Evolutionary conservation across 2,113 vertebrate genomes (phyloP).

Genomic region (Indicator indicator): DNA sequence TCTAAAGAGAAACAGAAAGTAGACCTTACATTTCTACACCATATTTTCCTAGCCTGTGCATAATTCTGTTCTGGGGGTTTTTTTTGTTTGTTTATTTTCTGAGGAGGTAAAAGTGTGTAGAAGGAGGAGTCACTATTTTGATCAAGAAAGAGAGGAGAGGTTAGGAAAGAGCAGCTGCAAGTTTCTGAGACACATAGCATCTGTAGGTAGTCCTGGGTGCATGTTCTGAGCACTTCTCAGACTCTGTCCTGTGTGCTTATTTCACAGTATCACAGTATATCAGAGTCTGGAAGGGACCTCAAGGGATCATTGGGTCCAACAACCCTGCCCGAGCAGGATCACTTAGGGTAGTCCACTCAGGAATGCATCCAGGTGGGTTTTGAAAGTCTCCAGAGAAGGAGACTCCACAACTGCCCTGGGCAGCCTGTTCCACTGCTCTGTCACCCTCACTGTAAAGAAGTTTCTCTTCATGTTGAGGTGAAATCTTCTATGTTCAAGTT

Average conservation of each 20-base stretch:
- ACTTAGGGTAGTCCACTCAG: no score
- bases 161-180: neutral
- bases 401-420: no score
- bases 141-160: neutral
- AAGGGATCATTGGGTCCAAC: no score
- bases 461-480: no score
- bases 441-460: no score
- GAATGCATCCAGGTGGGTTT: no score
- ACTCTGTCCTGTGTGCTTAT: accelerated
- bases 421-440: no score
- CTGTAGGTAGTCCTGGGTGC: neutral
- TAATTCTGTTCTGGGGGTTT: neutral
- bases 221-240: neutral
- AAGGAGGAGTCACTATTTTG: neutral
- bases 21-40: neutral
- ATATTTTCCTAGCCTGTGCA: neutral
- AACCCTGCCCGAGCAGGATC: no score
- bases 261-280: neutral
- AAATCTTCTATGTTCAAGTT: no score
- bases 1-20: neutral
- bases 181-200: neutral
- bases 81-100: neutral
- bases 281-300: no score
- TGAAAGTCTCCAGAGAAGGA: no score
- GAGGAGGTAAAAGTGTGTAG: accelerated